Percentiles rank a stretch among this genome's conserved stretches.
Conservation (phyloP, 1,140 invertebrate species). For the Anagrus nilaparvatae region DNA sequence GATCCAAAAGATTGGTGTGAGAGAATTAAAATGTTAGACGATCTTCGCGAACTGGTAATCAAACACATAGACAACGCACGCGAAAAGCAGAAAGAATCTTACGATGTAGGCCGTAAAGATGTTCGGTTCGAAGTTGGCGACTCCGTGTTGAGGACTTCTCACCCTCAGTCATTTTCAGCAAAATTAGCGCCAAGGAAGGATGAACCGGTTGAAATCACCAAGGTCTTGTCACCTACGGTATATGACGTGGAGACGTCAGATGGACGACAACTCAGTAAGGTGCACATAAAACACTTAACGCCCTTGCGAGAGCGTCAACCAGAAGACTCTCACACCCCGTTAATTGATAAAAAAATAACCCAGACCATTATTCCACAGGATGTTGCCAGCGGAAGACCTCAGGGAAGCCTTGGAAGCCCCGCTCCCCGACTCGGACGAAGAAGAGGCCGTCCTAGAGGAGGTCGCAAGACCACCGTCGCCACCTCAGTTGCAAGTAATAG, state of each 20-base stretch:
- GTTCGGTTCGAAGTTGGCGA: neutral
- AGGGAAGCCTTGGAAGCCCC: no score
- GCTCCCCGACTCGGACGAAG: no score
- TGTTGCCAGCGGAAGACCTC: no score
- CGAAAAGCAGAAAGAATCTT: neutral
- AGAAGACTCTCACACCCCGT: no score
- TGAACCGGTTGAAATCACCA: neutral
- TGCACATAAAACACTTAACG: neutral
- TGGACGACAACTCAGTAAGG: neutral
- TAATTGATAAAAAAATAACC: no score
- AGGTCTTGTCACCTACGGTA: neutral
- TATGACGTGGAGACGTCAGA: neutral
- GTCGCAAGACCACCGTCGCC: no score
- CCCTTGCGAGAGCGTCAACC: no score
- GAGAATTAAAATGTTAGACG: neutral
- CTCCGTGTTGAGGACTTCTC: neutral
- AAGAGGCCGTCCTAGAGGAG: no score
- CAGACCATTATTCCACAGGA: no score
- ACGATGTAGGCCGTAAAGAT: neutral
- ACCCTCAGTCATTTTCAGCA: neutral
- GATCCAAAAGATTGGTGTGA: no score
- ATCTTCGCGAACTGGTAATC: neutral
- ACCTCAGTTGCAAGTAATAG: no score
- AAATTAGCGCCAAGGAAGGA: neutral
- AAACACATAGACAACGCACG: neutral